A percentile compares a stretch with the other conserved stretches of the same genome.
Conservation (phyloP, 2,797 vertebrate genomes). For the Clarias fuscus region DNA sequence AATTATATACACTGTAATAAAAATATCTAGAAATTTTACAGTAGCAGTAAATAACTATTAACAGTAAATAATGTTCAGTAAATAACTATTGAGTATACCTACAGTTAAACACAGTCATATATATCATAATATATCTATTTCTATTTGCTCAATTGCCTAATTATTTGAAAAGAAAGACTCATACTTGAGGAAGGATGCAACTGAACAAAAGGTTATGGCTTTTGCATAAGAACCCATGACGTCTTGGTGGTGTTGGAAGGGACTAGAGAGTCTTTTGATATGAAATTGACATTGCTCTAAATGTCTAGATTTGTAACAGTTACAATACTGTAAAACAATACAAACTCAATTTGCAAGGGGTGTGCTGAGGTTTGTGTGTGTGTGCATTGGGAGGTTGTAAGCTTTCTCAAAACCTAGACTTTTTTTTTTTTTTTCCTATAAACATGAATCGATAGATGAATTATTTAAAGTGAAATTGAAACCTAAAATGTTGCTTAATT, state of each 20-base stretch:
- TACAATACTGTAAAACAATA: background rate
- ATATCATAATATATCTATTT: background rate
- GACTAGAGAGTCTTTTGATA: no score
- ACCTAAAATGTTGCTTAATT: background rate
- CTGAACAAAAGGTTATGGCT: background rate
- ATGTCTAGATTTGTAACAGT: no score
- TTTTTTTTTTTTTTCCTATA: background rate
- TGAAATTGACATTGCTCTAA: background rate
- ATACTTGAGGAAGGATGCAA: background rate
- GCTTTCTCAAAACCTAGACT: background rate
- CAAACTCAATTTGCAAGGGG: background rate
- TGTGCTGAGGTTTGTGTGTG: background rate
- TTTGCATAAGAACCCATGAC: background rate
- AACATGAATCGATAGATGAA: background rate
- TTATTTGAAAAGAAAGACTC: background rate
- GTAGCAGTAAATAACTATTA: background rate
- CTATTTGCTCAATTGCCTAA: background rate
- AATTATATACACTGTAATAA: background rate
- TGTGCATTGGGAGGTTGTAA: background rate
- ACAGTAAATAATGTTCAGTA: background rate
- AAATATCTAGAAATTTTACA: background rate
- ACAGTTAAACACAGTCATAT: no score
- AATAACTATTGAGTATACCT: no score
- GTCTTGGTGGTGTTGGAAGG: background rate
- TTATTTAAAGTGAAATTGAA: background rate